A percentile compares a stretch with the other conserved stretches of the same genome.
Conservation (phyloP, 2,113 vertebrate genomes). For the Bubo scandiacus region DNA sequence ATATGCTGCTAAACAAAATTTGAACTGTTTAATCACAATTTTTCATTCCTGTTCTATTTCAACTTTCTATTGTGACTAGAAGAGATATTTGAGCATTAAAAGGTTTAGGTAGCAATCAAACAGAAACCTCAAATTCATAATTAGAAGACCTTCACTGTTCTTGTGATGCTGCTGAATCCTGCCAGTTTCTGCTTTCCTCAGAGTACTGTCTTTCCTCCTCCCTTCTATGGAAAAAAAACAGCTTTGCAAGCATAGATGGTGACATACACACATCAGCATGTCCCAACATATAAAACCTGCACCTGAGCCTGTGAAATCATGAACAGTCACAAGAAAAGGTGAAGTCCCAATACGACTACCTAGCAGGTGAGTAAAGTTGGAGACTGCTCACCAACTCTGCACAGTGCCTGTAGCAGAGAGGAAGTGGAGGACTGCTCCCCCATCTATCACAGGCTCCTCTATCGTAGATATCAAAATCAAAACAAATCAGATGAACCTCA, state of each 20-base stretch:
- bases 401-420: fast-evolving
- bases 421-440: background rate
- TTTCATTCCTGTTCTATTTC: background rate
- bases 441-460: background rate
- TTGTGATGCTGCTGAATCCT: background rate
- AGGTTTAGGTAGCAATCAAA: background rate
- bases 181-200: background rate
- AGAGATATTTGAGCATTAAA: background rate
- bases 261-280: background rate
- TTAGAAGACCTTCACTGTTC: background rate
- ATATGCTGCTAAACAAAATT: background rate
- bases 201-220: background rate
- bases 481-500: background rate
- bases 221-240: background rate
- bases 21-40: background rate
- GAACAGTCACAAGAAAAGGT: background rate
- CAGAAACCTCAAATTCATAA: background rate
- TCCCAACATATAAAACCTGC: background rate
- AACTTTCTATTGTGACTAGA: background rate
- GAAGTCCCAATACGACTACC: background rate
- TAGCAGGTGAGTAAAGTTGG: background rate
- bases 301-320: background rate
- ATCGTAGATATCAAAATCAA: background rate
- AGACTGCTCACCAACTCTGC: background rate
- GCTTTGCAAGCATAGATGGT: background rate